These are phyloP conservation scores for Nezara viridula DNA, from an alignment of 2,888 invertebrate genomes.

Conservation along the genomic window DNA sequence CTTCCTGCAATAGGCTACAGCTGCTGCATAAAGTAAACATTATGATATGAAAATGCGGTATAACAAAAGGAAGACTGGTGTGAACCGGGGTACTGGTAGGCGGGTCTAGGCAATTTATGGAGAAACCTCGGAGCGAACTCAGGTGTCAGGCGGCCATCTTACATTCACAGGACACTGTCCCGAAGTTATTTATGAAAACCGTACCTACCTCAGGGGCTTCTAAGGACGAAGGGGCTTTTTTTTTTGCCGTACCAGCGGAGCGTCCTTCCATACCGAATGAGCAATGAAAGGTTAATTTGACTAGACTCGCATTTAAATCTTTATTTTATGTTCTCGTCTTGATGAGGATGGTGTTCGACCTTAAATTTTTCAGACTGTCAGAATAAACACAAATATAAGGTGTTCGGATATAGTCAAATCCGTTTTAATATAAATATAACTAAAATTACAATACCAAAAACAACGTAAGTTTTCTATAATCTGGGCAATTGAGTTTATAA, in stretches of 20 bases:
- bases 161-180: slow-evolving; percentile 23
- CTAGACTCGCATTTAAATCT: not conserved
- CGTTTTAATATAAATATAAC: too few species aligned
- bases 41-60: not conserved
- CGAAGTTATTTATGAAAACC: slow-evolving; percentile 41
- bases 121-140: slow-evolving; percentile 21
- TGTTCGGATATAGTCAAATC: too few species aligned
- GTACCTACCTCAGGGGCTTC: not conserved
- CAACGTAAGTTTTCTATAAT: too few species aligned
- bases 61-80: slow-evolving; percentile 28
- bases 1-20: not conserved
- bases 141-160: slow-evolving; percentile 41
- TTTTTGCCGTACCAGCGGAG: slow-evolving; percentile 11
- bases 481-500: too few species aligned
- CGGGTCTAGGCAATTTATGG: slow-evolving; percentile 47
- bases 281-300: not conserved
- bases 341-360: not conserved
- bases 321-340: not conserved
- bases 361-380: not conserved
- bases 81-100: slow-evolving; percentile 19
- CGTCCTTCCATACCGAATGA: not conserved
- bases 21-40: slow-evolving; percentile 48
- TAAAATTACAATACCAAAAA: too few species aligned
- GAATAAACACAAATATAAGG: too few species aligned
- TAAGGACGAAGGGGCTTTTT: slow-evolving; percentile 3